Conservation (phyloP, 2,797 vertebrate species). For the Ceryle rudis region DNA sequence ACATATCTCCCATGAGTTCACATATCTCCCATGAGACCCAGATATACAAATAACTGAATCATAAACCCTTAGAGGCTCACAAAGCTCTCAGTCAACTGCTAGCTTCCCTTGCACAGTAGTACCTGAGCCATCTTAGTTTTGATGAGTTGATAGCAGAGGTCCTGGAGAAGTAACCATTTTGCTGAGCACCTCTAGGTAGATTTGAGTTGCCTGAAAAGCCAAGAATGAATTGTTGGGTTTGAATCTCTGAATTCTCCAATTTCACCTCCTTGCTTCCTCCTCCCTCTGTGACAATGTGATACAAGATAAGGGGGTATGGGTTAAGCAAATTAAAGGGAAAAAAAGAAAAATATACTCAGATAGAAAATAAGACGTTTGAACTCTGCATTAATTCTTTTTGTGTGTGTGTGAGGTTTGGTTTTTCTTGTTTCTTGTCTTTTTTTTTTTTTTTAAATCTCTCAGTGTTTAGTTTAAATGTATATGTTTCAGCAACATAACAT, state of each 20-base stretch:
- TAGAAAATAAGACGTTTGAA: neutral
- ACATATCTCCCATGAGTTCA: neutral
- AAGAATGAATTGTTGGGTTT: neutral
- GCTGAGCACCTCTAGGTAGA: neutral
- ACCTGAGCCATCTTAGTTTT: neutral
- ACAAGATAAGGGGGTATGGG: neutral
- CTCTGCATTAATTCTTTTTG: neutral
- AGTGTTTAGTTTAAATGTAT: neutral
- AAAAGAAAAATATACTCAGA: neutral
- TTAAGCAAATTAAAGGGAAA: neutral
- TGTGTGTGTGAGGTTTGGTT: accelerated
- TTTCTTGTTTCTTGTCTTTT: no score
- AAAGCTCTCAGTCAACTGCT: neutral
- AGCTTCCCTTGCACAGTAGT: neutral
- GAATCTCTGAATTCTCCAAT: neutral
- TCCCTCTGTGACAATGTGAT: neutral
- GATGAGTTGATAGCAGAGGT: neutral
- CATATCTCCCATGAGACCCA: neutral
- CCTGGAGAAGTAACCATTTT: neutral
- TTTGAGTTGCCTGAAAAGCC: neutral
- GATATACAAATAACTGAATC: constrained; percentile 24
- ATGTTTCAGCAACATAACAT: neutral
- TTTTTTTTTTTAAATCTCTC: neutral
- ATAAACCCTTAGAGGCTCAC: neutral
- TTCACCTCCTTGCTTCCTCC: neutral